Percentiles rank a stretch among this genome's conserved stretches.
These are phyloP conservation scores for Porites lobata DNA, from an alignment of 92 coral and sea anemone genomes.

Conservation along the genomic window DNA sequence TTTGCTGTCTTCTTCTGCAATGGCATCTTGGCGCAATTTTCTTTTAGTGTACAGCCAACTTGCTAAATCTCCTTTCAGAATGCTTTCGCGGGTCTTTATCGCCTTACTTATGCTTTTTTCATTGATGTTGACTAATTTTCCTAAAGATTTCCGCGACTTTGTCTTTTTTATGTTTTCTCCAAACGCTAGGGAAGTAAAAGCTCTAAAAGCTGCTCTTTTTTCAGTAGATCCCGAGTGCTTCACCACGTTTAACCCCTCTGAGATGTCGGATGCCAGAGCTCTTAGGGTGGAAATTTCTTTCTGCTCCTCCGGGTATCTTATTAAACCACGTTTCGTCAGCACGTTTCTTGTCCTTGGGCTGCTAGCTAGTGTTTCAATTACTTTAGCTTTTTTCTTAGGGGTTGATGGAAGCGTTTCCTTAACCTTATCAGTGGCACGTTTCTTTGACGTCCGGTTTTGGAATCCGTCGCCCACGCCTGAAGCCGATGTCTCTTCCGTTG, in stretches of 20 bases:
- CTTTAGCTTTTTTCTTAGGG: constrained; percentile 17
- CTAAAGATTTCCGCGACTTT: constrained; percentile 26
- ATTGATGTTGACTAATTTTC: constrained; percentile 32
- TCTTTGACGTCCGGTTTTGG: no score
- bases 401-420: constrained; percentile 19
- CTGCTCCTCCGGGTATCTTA: constrained; percentile 46
- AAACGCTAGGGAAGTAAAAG: background rate
- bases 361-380: background rate
- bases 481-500: no score
- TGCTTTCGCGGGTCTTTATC: background rate
- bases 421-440: background rate
- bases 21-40: constrained; percentile 24
- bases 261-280: constrained; percentile 70
- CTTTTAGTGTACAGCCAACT: constrained; percentile 31
- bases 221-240: constrained; percentile 61
- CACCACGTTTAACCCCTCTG: constrained; percentile 57
- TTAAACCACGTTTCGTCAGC: background rate
- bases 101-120: background rate
- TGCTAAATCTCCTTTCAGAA: constrained; percentile 10
- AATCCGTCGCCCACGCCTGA: background rate
- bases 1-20: constrained; percentile 27
- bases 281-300: constrained; percentile 51
- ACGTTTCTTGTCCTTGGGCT: constrained; percentile 20
- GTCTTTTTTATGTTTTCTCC: constrained; percentile 6
- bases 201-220: constrained; percentile 53